Evolutionary conservation across 1,140 invertebrate genomes (phyloP), one percentile per base, ranked within the genome.

Genomic region (Octopus bimaculoides): DNA sequence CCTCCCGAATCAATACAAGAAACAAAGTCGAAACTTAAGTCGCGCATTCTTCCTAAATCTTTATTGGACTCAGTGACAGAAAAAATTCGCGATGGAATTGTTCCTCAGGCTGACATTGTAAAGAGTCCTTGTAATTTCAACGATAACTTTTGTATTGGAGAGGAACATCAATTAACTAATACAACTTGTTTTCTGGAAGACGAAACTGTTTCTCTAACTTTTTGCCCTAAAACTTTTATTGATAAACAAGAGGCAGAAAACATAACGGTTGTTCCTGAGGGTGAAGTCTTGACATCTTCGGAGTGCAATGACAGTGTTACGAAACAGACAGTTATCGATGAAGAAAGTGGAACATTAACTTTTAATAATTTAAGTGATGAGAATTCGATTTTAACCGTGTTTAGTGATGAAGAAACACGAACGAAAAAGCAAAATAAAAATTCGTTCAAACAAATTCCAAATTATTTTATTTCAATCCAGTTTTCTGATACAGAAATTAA

Each of bases 401-500:
- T 53, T 52, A 55, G 75, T 6, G 17, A 77, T 5, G 75, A 77
- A 26, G 54, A 71, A 17, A 71, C 66, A 5, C 17, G 66, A 20
- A 71, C 17, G 17, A 71, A 71, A 17, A 6, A n/a, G 14, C 17
- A 17, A 20, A 17, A 6, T 6, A 20, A 71, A 20, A 71, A 17
- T 4, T 20, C 66, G 8, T n/a, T 0, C 5, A 71, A 71, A 20
- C 66, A 0, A 20, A 20, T 71, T 6, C 66, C 66, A 20, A 71
- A 71, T 14, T 71, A 71, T 20, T 71, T 71, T 14, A 71, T 71
- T 12, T 71, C 66, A 6, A 71, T 71, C 66, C 66, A 71, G 66
- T 54, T 76, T 76, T 76, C 75, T 7, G 75, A 76, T 76, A 12
- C 75, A 41, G 53, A 76, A 17, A 71, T 71, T n/a, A 53, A 77